Evolutionary conservation across 2,113 vertebrate species (phyloP).

Genomic region (Myxocyprinus asiaticus): DNA sequence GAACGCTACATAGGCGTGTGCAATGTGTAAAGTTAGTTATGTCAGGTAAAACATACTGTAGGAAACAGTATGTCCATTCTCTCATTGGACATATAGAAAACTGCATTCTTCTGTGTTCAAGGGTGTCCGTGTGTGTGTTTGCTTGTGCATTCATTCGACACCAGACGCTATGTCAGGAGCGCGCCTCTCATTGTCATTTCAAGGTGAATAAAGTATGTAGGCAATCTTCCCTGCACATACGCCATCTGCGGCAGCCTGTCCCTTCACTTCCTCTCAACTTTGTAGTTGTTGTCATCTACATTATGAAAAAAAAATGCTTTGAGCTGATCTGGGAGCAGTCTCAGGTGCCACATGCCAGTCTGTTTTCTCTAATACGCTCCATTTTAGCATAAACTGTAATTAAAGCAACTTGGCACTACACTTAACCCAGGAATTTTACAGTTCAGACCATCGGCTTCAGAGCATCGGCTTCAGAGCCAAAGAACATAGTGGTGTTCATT

Average conservation of each 20-base stretch:
- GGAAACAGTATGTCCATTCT: too few relatives aligned
- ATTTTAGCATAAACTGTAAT: slow-evolving; percentile 76
- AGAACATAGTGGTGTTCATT: neutral
- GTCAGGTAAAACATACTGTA: too few relatives aligned
- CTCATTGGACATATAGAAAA: too few relatives aligned
- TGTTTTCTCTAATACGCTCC: slow-evolving; percentile 63
- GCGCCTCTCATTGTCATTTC: slow-evolving; percentile 46
- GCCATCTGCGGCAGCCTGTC: slow-evolving; percentile 52
- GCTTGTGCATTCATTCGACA: slow-evolving; percentile 15
- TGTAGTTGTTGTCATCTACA: slow-evolving; percentile 58
- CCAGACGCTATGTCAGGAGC: slow-evolving; percentile 39
- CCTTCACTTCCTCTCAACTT: slow-evolving; percentile 41
- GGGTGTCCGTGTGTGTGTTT: neutral
- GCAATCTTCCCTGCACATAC: slow-evolving; percentile 37
- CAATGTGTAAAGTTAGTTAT: too few relatives aligned
- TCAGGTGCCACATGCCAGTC: slow-evolving; percentile 65
- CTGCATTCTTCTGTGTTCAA: neutral
- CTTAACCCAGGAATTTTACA: slow-evolving; percentile 40
- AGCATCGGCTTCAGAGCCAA: too few relatives aligned
- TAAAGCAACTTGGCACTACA: slow-evolving; percentile 63
- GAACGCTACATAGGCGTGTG: too few relatives aligned
- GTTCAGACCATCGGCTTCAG: slow-evolving; percentile 31
- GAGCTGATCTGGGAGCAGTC: slow-evolving; percentile 59
- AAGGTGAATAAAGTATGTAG: slow-evolving; percentile 53
- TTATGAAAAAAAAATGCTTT: slow-evolving; percentile 53